Evolutionary conservation across 2,888 invertebrate genomes (phyloP), one percentile per base, ranked within the genome.

Genomic region (Drosophila putrida): DNA sequence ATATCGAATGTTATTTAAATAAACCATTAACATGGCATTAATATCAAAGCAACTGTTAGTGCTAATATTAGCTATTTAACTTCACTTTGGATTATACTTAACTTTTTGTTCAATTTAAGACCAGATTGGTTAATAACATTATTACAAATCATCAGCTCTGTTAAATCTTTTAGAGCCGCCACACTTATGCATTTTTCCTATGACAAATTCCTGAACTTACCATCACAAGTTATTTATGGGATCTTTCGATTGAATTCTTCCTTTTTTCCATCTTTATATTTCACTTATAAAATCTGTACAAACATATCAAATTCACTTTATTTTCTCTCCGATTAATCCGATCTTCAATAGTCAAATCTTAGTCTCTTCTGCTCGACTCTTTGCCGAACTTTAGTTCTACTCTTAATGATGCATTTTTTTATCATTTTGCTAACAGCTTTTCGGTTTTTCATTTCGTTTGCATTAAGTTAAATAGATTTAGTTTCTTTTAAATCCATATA

Each of bases 131-230:
- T 20, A 4, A 10, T 10, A 4, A 6, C 11, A 33, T 33, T 9
- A n/a, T 4, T 31, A 33, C 53, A 50, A 50, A 25, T 35, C 2
- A 8, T 0, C 25, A 36, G 50, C 50, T 1, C 25, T 49, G 49
- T 25, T 10, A 44, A 9, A 33, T 8, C 8, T 15, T 33, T 10
- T 5, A 49, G 4, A 46, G 33, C 31, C 11, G 6, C 6, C 38
- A 28, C 6, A 28, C 27, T 10, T 15, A 11, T 31, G 15, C 11
- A 8, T 28, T 25, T 28, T 25, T 15, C 27, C n/a, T 54, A 44
- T 36, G 28, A 35, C 57, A 27, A 58, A n/a, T 28, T 46, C 28
- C 51, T 51, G 13, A 58, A 72, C 73, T 72, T 67, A 72, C 73
- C 67, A 54, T 49, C 31, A 55, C 58, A 60, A 49, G 41, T 33